Base-by-base conservation (phyloP, 2,797 vertebrate genomes). In the Lindbergichthys nudifrons region DNA sequence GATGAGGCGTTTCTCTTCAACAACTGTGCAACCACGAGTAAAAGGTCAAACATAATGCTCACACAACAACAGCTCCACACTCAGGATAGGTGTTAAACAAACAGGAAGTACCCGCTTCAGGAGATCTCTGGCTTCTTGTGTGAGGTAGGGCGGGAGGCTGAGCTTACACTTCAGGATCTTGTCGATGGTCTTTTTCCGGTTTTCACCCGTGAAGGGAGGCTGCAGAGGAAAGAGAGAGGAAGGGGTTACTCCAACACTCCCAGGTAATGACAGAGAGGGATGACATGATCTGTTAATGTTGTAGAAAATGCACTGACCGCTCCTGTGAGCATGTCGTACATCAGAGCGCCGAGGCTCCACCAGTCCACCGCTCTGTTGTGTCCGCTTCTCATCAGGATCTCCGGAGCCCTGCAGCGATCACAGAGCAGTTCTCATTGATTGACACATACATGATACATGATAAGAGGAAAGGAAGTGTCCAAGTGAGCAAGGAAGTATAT, bases 301-400 rank as follows among this genome's bases (percentile, higher is more conserved):
- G 14, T 23, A 12, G 11, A 42, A 30, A 26, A 19, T 90, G 73
- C 87, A 98, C 98, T 95, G 94, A 99, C 98, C 94, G 98, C 97
- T 94, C 98, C 98, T 75, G 98, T 99, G 93, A 99, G 96, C 98
- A 99, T 99, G 95, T 99, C 98, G 87, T 99, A 99, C 97, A 99
- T 99, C 93, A 99, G 94, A 77, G 98, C 98, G 70, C 98, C 98
- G 92, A 99, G 94, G 95, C 98, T 99, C 98, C 98, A 99, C 98
- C 98, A 99, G 92, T 99, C 98, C 85, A 99, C 98, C 2, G 98
- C 98, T 89, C 98, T 94, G 91, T 99, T 99, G 93, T 99, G 98
- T 77, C 98, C 98, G 14, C 98, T 99, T 90, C 98, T 96, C 97
- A 98, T 99, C 88, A 99, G 87, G 92, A 99, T 99, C 93, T 99